Conservation (phyloP, 2,797 vertebrate genomes). For the Aphelocoma californica region DNA sequence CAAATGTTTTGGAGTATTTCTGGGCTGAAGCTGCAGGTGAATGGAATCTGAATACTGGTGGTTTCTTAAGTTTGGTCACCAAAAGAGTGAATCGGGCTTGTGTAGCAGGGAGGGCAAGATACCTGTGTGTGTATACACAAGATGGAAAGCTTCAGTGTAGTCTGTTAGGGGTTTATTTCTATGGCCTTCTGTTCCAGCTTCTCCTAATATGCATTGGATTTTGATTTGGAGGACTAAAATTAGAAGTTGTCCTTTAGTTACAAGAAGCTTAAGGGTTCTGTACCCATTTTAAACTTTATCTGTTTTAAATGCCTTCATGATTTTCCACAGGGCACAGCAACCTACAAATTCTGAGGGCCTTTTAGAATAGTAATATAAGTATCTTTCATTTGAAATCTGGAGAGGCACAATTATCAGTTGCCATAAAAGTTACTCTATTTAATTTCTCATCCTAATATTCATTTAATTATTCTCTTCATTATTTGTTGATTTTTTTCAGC, state of each 20-base stretch:
- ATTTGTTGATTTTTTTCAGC: neutral
- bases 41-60: neutral
- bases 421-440: neutral
- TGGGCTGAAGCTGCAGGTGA: neutral
- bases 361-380: neutral
- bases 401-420: neutral
- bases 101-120: neutral
- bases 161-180: neutral
- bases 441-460: neutral
- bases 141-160: neutral
- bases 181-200: neutral
- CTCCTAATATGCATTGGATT: neutral
- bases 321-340: neutral
- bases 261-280: neutral
- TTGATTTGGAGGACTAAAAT: neutral
- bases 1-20: neutral
- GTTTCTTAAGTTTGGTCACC: neutral
- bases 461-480: neutral
- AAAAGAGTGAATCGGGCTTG: neutral
- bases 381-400: neutral
- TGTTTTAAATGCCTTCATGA: neutral
- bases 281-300: neutral
- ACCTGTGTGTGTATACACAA: rapidly evolving
- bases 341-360: neutral
- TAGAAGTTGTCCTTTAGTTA: neutral